These are phyloP conservation scores for Chelon auratus DNA, from an alignment of 2,797 vertebrate species.

Conservation along the genomic window DNA sequence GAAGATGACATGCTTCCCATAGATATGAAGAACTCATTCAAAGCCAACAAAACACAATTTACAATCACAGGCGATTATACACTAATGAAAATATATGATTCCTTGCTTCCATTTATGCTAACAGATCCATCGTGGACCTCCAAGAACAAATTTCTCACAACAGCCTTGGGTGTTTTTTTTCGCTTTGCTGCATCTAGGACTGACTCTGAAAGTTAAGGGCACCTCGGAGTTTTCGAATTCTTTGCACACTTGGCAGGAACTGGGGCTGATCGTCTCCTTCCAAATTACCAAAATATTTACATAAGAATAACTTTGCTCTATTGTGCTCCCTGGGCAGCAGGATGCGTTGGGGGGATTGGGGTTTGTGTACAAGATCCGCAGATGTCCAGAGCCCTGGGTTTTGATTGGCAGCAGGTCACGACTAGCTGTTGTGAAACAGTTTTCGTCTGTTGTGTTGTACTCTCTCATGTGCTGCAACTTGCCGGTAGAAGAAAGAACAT, in stretches of 20 bases:
- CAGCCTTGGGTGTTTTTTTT: background rate
- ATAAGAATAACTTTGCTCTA: constrained; percentile 50
- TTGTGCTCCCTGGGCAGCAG: constrained; percentile 63
- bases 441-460: background rate
- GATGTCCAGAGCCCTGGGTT: constrained; percentile 45
- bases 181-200: background rate
- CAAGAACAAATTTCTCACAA: background rate
- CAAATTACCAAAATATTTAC: constrained; percentile 76
- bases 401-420: constrained; percentile 64
- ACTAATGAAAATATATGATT: too few species aligned
- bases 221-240: constrained; percentile 14
- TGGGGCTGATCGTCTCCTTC: constrained; percentile 31
- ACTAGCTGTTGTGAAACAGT: constrained; percentile 39
- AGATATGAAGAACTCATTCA: too few species aligned
- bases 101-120: too few species aligned
- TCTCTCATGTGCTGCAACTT: background rate
- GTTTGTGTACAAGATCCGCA: constrained; percentile 63
- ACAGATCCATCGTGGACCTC: background rate
- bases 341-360: constrained; percentile 64
- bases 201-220: background rate
- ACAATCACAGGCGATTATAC: too few species aligned
- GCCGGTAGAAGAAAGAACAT: background rate
- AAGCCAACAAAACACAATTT: too few species aligned
- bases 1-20: too few species aligned
- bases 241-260: constrained; percentile 33